Conservation (phyloP, 2,888 invertebrate species). For the Linnaemya tessellans region DNA sequence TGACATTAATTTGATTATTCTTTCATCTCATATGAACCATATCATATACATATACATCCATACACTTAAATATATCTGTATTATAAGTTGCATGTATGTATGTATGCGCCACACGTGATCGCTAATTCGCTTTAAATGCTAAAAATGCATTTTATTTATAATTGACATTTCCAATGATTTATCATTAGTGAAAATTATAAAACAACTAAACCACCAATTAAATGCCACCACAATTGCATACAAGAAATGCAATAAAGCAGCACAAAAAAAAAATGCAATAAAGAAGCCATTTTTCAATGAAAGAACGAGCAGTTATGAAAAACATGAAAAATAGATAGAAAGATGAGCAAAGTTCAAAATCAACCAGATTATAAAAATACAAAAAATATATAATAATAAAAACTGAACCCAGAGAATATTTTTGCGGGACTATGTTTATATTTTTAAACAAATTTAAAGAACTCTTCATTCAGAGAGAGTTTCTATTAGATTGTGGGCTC, state of each 20-base stretch:
- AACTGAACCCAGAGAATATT: background rate
- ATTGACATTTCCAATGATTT: slow-evolving; percentile 68
- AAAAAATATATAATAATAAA: background rate
- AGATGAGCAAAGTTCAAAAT: slow-evolving; percentile 71
- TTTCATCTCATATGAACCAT: too few relatives aligned
- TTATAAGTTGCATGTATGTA: background rate
- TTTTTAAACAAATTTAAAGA: too few relatives aligned
- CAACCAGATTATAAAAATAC: slow-evolving; percentile 65
- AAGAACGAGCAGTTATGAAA: background rate
- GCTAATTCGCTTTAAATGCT: slow-evolving; percentile 11
- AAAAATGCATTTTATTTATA: slow-evolving; percentile 50
- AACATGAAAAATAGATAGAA: slow-evolving; percentile 8
- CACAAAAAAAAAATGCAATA: slow-evolving; percentile 3
- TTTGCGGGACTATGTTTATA: too few relatives aligned
- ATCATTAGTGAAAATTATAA: slow-evolving; percentile 53
- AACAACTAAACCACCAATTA: slow-evolving; percentile 15
- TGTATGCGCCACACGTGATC: background rate
- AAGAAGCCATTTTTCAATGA: slow-evolving; percentile 47
- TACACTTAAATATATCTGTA: too few relatives aligned
- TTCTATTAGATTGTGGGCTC: too few relatives aligned
- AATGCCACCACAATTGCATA: slow-evolving; percentile 1
- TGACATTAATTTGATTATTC: too few relatives aligned
- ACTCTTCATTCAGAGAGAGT: too few relatives aligned
- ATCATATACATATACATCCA: too few relatives aligned
- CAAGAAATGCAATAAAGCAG: background rate